These are phyloP conservation scores for Heliconius hermathena DNA, from an alignment of 1,140 invertebrate genomes.

Conservation along the genomic window DNA sequence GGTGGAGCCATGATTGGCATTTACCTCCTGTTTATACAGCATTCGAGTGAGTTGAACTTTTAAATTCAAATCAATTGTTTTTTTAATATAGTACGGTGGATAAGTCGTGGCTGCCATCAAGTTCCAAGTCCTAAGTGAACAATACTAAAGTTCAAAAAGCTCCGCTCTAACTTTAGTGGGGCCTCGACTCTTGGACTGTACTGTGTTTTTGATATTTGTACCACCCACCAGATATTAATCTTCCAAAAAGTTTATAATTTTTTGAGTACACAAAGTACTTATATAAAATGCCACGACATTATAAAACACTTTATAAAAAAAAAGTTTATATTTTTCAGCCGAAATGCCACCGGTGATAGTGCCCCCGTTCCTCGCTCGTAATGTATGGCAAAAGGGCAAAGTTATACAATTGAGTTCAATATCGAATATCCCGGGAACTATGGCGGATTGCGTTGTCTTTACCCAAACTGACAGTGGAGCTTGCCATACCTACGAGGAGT, in stretches of 20 bases:
- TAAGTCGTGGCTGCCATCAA: not conserved
- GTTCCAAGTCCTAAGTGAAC: not conserved
- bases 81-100: no score
- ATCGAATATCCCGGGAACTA: not conserved
- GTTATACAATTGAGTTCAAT: not conserved
- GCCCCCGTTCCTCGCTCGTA: not conserved
- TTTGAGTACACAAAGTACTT: no score
- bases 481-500: not conserved
- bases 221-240: no score
- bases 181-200: no score
- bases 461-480: not conserved
- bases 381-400: not conserved
- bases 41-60: not conserved
- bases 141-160: no score
- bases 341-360: not conserved
- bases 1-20: constrained; percentile 8
- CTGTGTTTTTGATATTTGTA: no score
- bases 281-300: no score
- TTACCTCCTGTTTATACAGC: not conserved
- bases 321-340: not conserved
- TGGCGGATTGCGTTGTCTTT: not conserved
- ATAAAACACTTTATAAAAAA: no score
- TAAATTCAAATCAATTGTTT: no score
- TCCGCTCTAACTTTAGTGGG: no score
- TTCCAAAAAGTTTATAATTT: no score